phyloP scores from a whole-genome alignment of 2,797 vertebrate species.

The Pangasius larnaudii region DNA sequence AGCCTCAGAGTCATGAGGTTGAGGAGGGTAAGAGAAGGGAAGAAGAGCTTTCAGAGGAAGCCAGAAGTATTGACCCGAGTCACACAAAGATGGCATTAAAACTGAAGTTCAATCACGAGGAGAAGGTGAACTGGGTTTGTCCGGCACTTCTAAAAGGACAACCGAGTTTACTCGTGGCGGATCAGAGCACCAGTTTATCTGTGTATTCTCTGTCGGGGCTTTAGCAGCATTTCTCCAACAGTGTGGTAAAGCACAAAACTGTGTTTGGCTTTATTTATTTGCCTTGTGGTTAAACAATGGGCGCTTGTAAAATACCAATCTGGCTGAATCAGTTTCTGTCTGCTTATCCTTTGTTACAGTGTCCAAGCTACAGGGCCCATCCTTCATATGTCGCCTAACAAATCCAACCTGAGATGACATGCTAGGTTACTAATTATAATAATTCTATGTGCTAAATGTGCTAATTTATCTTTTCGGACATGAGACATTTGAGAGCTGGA shows the following conservation, averaged over 20 bases:
- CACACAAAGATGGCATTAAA: constrained; percentile 71
- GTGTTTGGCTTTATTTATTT: constrained; percentile 16
- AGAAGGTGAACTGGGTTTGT: constrained; percentile 95
- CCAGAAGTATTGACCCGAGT: constrained; percentile 15
- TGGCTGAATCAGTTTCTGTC: neutral
- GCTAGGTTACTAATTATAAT: neutral
- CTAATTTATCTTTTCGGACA: neutral
- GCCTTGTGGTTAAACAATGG: neutral
- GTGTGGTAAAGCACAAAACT: neutral
- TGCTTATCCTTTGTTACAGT: neutral
- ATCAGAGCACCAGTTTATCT: constrained; percentile 83
- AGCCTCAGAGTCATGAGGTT: constrained; percentile 57
- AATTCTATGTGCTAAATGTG: neutral
- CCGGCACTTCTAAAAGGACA: constrained; percentile 81
- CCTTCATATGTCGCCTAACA: neutral
- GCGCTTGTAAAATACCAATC: neutral
- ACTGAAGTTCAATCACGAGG: constrained; percentile 83
- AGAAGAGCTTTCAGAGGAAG: constrained; percentile 13
- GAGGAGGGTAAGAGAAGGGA: constrained; percentile 45
- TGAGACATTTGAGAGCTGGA: too few relatives aligned
- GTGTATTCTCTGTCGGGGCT: constrained; percentile 77
- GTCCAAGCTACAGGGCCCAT: neutral
- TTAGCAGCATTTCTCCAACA: constrained; percentile 46
- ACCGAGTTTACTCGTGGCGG: constrained; percentile 85
- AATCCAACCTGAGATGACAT: neutral